Percentiles rank a stretch among this genome's conserved stretches.
phyloP scores from a whole-genome alignment of 2,888 invertebrate species.

The Ochropacha duplaris region DNA sequence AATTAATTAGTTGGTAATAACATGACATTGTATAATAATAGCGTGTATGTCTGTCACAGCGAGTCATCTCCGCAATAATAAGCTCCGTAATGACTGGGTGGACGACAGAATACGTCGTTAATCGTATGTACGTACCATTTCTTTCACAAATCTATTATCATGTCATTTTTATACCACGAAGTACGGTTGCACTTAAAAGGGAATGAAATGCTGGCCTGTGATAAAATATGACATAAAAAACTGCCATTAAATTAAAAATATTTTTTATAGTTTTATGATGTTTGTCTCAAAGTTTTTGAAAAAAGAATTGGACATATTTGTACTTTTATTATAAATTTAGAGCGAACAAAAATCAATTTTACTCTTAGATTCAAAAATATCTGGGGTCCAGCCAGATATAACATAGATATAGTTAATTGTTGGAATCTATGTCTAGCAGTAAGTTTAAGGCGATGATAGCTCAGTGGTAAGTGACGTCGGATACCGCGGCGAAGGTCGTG shows the following conservation, averaged over 20 bases:
- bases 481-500: too few relatives aligned
- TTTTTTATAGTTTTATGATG: background rate
- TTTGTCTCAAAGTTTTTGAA: too few relatives aligned
- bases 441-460: too few relatives aligned
- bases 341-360: too few relatives aligned
- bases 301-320: too few relatives aligned
- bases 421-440: background rate
- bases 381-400: too few relatives aligned
- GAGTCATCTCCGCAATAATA: conserved; percentile 6
- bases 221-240: background rate
- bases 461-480: too few relatives aligned
- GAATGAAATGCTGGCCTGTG: background rate
- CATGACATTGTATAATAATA: background rate
- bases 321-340: too few relatives aligned
- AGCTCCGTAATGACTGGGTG: conserved; percentile 1
- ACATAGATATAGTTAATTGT: background rate
- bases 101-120: conserved; percentile 5
- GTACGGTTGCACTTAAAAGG: conserved; percentile 17
- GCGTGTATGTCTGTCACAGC: background rate
- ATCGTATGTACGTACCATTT: conserved; percentile 10
- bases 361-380: too few relatives aligned
- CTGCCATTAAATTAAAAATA: background rate
- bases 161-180: conserved; percentile 17
- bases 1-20: too few relatives aligned
- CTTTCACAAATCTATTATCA: conserved; percentile 31